phyloP scores from a whole-genome alignment of 2,888 invertebrate species.

The Eupithecia centaureata region DNA sequence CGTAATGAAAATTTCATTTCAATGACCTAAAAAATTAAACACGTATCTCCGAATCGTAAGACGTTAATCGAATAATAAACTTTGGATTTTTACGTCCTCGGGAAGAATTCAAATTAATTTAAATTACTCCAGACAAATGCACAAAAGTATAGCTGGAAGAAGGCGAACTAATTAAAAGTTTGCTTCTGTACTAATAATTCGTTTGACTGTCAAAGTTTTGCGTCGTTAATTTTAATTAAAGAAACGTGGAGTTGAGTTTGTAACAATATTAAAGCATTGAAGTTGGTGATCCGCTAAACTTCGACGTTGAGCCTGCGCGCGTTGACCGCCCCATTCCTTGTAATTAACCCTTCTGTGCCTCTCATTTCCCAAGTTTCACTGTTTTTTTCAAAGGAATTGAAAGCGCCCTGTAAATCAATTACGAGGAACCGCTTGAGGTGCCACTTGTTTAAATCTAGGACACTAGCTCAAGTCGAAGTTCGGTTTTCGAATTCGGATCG shows the following conservation, averaged over 20 bases:
- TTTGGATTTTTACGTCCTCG: constrained; percentile 50
- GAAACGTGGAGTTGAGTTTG: constrained; percentile 80
- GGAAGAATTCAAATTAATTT: constrained; percentile 77
- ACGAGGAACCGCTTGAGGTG: constrained; percentile 40
- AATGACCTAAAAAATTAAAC: constrained; percentile 39
- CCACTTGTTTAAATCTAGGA: constrained; percentile 47
- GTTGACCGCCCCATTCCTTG: constrained; percentile 80
- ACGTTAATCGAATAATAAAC: constrained; percentile 48
- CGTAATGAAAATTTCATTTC: constrained; percentile 47
- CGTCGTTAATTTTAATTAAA: constrained; percentile 85
- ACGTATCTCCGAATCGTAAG: constrained; percentile 36
- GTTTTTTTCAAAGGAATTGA: constrained; percentile 56
- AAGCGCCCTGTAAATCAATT: constrained; percentile 71
- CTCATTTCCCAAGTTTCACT: constrained; percentile 68
- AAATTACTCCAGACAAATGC: constrained; percentile 77
- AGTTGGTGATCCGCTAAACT: constrained; percentile 83
- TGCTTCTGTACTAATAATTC: constrained; percentile 83
- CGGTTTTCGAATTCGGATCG: constrained; percentile 23
- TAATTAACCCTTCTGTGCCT: constrained; percentile 78
- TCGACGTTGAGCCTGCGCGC: constrained; percentile 52
- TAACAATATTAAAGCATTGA: constrained; percentile 83
- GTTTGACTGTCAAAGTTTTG: constrained; percentile 83
- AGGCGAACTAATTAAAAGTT: constrained; percentile 83
- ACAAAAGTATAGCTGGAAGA: constrained; percentile 79
- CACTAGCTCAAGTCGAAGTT: constrained; percentile 33